Evolutionary conservation across 2,113 vertebrate species (phyloP).

Genomic region (Lepus europaeus): DNA sequence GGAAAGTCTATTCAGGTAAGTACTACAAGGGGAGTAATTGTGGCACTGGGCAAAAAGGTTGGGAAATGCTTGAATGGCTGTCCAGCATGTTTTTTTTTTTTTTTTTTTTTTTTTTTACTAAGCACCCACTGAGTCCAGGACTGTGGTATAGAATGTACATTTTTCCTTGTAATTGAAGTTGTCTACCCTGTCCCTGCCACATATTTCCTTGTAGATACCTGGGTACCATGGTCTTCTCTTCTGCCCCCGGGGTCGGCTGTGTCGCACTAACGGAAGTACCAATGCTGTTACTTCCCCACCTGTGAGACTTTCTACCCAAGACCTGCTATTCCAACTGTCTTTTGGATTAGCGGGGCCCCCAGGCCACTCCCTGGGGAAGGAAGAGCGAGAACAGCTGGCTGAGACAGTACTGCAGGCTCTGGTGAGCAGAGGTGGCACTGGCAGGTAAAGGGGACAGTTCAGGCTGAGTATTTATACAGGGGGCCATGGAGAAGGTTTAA

Average conservation of each 20-base stretch:
- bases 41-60: not conserved
- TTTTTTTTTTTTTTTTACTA: not conserved
- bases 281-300: slow-evolving; percentile 20
- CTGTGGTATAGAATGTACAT: not conserved
- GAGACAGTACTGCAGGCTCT: slow-evolving; percentile 63
- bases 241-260: slow-evolving; percentile 88
- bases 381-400: slow-evolving; percentile 29
- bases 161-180: not conserved
- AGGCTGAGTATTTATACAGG: not conserved
- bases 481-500: not conserved
- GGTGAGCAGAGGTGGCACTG: slow-evolving; percentile 25
- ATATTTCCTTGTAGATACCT: slow-evolving; percentile 83
- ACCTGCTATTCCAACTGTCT: slow-evolving; percentile 42
- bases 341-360: slow-evolving; percentile 45
- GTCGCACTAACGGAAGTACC: slow-evolving; percentile 70
- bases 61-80: not conserved
- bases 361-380: not conserved
- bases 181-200: not conserved
- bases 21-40: not conserved
- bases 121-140: not conserved
- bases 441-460: slow-evolving; percentile 68
- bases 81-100: not conserved
- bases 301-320: slow-evolving; percentile 60
- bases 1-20: slow-evolving; percentile 88
- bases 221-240: slow-evolving; percentile 87